Evolutionary conservation across 2,888 invertebrate genomes (phyloP).

Genomic region (Dioctria rufipes): DNA sequence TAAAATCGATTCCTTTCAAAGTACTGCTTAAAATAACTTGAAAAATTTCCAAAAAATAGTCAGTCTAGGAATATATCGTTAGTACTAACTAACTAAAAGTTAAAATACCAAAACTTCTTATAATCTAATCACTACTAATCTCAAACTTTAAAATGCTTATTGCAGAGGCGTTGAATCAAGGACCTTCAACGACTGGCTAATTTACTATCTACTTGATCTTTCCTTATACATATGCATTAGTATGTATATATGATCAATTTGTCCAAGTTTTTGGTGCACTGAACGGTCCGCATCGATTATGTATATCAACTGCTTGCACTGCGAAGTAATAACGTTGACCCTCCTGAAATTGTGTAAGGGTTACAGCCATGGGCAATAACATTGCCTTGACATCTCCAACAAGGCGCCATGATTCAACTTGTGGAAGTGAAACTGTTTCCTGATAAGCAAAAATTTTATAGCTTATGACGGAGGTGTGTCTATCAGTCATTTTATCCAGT

Average conservation of each 20-base stretch:
- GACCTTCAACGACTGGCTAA: neutral
- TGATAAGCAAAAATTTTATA: slow-evolving; percentile 96
- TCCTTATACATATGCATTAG: neutral
- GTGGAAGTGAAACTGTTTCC: slow-evolving; percentile 81
- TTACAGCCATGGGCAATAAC: slow-evolving; percentile 96
- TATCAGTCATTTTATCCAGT: slow-evolving; percentile 79
- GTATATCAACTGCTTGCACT: slow-evolving; percentile 89
- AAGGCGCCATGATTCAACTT: slow-evolving; percentile 88
- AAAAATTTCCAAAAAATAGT: too few relatives aligned
- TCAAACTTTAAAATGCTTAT: slow-evolving; percentile 22
- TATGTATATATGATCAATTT: slow-evolving; percentile 49
- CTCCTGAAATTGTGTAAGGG: slow-evolving; percentile 90
- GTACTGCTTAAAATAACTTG: too few relatives aligned
- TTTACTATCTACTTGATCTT: neutral
- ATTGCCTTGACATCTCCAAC: slow-evolving; percentile 95
- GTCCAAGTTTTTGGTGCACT: slow-evolving; percentile 81
- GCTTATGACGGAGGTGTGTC: slow-evolving; percentile 83
- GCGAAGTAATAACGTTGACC: slow-evolving; percentile 94
- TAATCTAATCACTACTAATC: neutral
- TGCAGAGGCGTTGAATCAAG: slow-evolving; percentile 3
- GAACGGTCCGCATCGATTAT: slow-evolving; percentile 86
- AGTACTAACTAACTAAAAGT: neutral
- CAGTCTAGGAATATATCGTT: neutral
- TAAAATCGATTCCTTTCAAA: too few relatives aligned
- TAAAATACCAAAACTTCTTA: neutral